phyloP scores from a whole-genome alignment of 2,797 vertebrate species.

The Epinephelus coioides region DNA sequence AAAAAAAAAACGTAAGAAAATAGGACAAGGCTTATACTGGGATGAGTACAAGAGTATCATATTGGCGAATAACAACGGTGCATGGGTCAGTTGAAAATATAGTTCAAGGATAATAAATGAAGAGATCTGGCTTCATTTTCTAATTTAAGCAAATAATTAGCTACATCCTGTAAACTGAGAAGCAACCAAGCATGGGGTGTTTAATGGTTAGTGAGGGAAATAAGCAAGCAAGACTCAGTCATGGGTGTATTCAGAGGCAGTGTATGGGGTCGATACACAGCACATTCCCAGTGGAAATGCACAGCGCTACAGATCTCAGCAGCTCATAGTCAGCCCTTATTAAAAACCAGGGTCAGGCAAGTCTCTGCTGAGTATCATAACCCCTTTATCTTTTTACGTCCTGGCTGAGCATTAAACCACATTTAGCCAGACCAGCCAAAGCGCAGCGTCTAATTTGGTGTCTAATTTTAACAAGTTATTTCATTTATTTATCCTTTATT shows the following conservation, averaged over 20 bases:
- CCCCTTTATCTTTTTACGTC: slow-evolving; percentile 68
- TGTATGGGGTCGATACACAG: slow-evolving; percentile 66
- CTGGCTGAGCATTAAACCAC: slow-evolving; percentile 56
- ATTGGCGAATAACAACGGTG: slow-evolving; percentile 14
- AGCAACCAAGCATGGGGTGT: slow-evolving; percentile 39
- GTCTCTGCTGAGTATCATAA: slow-evolving; percentile 70
- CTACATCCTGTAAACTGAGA: slow-evolving; percentile 38
- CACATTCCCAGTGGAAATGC: slow-evolving; percentile 71
- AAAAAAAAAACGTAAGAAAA: slow-evolving; percentile 9
- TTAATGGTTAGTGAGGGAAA: slow-evolving; percentile 54
- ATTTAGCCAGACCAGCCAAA: slow-evolving; percentile 64
- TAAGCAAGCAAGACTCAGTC: slow-evolving; percentile 43
- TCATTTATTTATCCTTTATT: slow-evolving; percentile 63
- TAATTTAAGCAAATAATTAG: slow-evolving; percentile 47
- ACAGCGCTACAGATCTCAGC: slow-evolving; percentile 64
- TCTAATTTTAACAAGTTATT: slow-evolving; percentile 63
- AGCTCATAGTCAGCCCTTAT: slow-evolving; percentile 72
- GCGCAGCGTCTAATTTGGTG: slow-evolving; percentile 46
- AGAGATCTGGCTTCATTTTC: slow-evolving; percentile 33
- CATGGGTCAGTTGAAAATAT: slow-evolving; percentile 15
- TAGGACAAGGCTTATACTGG: background rate
- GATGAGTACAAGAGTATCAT: background rate
- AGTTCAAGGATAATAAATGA: slow-evolving; percentile 10
- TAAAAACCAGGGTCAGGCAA: slow-evolving; percentile 69
- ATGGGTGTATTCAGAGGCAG: slow-evolving; percentile 49